phyloP scores from a whole-genome alignment of 1,140 invertebrate species.

The Drosophila truncata region DNA sequence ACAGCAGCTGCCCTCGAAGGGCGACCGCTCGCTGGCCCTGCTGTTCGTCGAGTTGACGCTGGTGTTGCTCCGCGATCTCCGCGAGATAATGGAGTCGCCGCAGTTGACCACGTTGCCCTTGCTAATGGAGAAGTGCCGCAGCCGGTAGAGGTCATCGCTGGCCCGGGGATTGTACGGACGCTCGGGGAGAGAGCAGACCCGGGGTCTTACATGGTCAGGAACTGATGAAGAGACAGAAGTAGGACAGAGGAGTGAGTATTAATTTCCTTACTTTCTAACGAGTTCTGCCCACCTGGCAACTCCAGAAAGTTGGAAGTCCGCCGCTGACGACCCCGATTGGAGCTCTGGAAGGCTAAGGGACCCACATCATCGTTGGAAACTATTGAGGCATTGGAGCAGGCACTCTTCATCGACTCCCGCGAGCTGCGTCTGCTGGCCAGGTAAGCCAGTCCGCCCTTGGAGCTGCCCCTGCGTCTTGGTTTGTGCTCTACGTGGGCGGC shows the following conservation, averaged over 20 bases:
- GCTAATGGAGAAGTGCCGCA: slow-evolving; percentile 95
- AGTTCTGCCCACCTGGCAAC: slow-evolving; percentile 89
- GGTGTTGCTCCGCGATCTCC: slow-evolving; percentile 92
- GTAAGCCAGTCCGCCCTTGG: slow-evolving; percentile 89
- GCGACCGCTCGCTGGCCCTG: slow-evolving; percentile 92
- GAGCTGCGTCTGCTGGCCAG: slow-evolving; percentile 90
- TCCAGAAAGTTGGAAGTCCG: slow-evolving; percentile 95
- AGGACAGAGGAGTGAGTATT: no score
- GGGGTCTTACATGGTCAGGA: slow-evolving; percentile 92
- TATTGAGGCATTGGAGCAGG: slow-evolving; percentile 88
- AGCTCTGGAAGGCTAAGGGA: slow-evolving; percentile 90
- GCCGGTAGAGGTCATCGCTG: slow-evolving; percentile 93
- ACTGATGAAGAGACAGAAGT: slow-evolving; percentile 86
- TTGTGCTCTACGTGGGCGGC: slow-evolving; percentile 60
- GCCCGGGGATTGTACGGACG: slow-evolving; percentile 92
- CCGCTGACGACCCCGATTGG: slow-evolving; percentile 90
- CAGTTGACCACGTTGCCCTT: slow-evolving; percentile 95
- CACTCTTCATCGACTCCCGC: slow-evolving; percentile 89
- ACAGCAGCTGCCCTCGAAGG: slow-evolving; percentile 93
- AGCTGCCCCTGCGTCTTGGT: slow-evolving; percentile 77
- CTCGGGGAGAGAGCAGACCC: slow-evolving; percentile 93
- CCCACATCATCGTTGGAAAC: slow-evolving; percentile 90
- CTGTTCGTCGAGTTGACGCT: slow-evolving; percentile 93
- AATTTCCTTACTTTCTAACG: no score
- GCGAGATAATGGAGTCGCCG: slow-evolving; percentile 94